phyloP scores from a whole-genome alignment of 2,797 vertebrate genomes.

The Rhabdophis nuchalis region DNA sequence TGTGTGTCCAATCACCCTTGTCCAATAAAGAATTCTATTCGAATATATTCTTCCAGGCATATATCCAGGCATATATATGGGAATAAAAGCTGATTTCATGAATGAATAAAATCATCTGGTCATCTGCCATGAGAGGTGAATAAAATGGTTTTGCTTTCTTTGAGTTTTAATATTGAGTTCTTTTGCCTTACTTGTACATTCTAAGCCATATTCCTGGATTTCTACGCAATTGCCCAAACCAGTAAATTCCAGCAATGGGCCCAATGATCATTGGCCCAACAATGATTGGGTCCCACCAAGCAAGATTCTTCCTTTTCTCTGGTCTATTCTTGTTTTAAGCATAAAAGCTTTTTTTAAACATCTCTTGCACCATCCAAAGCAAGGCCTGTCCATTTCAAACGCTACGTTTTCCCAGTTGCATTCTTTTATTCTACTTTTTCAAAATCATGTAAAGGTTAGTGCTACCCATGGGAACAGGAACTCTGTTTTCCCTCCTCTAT shows the following conservation, averaged over 20 bases:
- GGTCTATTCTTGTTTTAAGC: background rate
- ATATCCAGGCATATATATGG: too few species aligned
- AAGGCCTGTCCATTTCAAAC: background rate
- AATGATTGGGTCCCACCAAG: background rate
- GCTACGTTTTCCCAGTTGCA: background rate
- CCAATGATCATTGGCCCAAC: background rate
- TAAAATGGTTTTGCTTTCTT: background rate
- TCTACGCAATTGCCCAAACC: background rate
- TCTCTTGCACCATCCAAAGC: background rate
- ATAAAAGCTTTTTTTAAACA: too few species aligned
- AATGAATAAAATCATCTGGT: background rate
- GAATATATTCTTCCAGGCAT: too few species aligned
- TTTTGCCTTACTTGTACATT: background rate
- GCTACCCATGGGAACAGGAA: background rate
- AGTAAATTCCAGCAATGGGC: background rate
- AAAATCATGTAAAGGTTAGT: slow-evolving; percentile 14
- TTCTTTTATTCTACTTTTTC: background rate
- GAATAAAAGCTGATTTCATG: background rate
- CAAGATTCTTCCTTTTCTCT: background rate
- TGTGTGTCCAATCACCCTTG: too few species aligned
- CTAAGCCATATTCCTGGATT: background rate
- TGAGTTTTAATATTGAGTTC: background rate
- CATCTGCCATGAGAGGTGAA: background rate
- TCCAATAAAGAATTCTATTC: too few species aligned
- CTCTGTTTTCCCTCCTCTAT: background rate